Conservation (phyloP, 2,797 vertebrate species). For the Lycodopsis pacificus region DNA sequence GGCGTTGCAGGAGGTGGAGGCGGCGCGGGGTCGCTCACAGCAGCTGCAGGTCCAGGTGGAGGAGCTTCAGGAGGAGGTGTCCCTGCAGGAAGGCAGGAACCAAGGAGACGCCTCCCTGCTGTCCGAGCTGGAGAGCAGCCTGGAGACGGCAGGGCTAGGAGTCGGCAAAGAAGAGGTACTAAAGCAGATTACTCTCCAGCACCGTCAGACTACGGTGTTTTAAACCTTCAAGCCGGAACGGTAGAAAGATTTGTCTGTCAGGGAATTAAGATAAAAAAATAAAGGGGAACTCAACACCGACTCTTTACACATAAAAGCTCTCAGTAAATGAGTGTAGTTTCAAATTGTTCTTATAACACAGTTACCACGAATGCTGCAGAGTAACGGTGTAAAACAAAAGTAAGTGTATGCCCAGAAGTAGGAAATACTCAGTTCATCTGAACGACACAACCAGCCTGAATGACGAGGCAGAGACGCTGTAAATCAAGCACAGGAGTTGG, state of each 20-base stretch:
- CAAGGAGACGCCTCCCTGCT: slow-evolving; percentile 77
- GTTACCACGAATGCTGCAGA: not conserved
- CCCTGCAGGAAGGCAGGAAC: slow-evolving; percentile 73
- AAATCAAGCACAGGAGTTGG: not conserved
- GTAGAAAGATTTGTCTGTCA: not conserved
- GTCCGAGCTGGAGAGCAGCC: slow-evolving; percentile 83
- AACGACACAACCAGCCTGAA: slow-evolving; percentile 7
- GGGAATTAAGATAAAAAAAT: not conserved
- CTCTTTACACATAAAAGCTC: not conserved
- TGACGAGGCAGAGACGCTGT: not conserved
- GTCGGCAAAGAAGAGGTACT: slow-evolving; percentile 81
- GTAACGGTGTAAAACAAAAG: slow-evolving; percentile 4
- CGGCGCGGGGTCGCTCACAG: slow-evolving; percentile 63
- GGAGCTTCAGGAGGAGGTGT: slow-evolving; percentile 82
- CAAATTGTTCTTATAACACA: not conserved
- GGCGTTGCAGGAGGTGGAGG: slow-evolving; percentile 78
- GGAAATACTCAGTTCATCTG: not conserved
- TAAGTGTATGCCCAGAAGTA: not conserved
- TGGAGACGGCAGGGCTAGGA: slow-evolving; percentile 65
- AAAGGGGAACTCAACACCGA: not conserved
- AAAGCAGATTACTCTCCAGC: not conserved
- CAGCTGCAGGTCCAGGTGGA: slow-evolving; percentile 82
- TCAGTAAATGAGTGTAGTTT: not conserved
- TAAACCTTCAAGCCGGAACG: not conserved
- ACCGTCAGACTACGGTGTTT: slow-evolving; percentile 1